Percentiles rank a stretch among this genome's conserved stretches.
Evolutionary conservation across 2,113 vertebrate genomes (phyloP).

Genomic region (Podarcis raffonei): DNA sequence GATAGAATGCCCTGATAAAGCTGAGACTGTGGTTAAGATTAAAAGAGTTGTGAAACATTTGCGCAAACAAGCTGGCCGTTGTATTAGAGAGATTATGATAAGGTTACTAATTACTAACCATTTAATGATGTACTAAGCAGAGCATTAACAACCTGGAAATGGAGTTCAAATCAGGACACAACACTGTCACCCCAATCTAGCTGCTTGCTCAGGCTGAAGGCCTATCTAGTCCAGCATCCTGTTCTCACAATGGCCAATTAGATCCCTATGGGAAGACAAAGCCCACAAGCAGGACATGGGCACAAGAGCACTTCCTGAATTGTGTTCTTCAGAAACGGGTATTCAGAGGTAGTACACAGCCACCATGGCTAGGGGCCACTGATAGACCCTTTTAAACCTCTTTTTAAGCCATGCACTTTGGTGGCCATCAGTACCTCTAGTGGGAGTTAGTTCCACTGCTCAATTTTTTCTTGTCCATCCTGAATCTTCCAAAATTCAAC

Average conservation of each 20-base stretch:
- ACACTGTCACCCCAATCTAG: background rate
- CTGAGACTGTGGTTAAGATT: background rate
- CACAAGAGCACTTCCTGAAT: too few relatives aligned
- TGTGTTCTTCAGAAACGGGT: too few relatives aligned
- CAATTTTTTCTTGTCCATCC: too few relatives aligned
- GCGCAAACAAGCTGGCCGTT: background rate
- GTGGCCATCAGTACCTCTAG: too few relatives aligned
- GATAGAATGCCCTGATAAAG: slow-evolving; percentile 12
- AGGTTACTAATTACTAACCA: background rate
- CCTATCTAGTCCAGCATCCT: background rate
- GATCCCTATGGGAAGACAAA: too few relatives aligned
- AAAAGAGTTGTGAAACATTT: background rate
- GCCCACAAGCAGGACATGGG: too few relatives aligned
- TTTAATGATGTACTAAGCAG: background rate
- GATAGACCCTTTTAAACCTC: too few relatives aligned
- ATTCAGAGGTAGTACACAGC: too few relatives aligned
- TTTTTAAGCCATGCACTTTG: too few relatives aligned
- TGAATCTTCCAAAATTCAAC: too few relatives aligned
- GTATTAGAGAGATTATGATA: background rate
- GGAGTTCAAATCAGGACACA: background rate
- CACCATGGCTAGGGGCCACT: too few relatives aligned
- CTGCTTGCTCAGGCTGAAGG: background rate
- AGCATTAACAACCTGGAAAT: background rate
- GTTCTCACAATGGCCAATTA: background rate
- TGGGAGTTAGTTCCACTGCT: too few relatives aligned